Percentiles rank a stretch among this genome's conserved stretches.
Conservation (phyloP, 2,797 vertebrate genomes). For the Poliocrania exsul region DNA sequence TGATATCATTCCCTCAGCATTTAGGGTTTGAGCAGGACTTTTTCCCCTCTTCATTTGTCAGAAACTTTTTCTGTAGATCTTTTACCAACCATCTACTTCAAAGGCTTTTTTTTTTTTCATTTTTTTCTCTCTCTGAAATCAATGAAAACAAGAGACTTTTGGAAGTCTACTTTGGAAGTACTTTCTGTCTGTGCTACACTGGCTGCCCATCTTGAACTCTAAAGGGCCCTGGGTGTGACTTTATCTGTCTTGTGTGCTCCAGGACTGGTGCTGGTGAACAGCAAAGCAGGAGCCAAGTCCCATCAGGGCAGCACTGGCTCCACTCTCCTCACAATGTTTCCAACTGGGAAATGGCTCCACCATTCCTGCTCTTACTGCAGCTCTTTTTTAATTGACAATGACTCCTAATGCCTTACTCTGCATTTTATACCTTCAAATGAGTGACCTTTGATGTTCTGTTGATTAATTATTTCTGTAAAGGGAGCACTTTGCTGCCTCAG, state of each 20-base stretch:
- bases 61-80: neutral
- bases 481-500: neutral
- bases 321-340: neutral
- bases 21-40: neutral
- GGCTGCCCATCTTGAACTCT: neutral
- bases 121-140: neutral
- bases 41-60: neutral
- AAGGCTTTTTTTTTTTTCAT: neutral
- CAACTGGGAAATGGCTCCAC: neutral
- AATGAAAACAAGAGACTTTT: neutral
- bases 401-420: neutral
- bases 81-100: neutral
- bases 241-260: neutral
- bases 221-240: fast-evolving
- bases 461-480: neutral
- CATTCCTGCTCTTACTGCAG: neutral
- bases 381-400: neutral
- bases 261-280: neutral
- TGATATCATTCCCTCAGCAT: neutral
- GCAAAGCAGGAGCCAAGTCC: neutral
- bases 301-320: neutral
- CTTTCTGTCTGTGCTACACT: neutral
- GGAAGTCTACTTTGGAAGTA: neutral
- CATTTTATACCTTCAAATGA: neutral
- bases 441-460: neutral